These are phyloP conservation scores for Nixonia krombeini DNA, from an alignment of 1,140 invertebrate genomes.

Conservation along the genomic window DNA sequence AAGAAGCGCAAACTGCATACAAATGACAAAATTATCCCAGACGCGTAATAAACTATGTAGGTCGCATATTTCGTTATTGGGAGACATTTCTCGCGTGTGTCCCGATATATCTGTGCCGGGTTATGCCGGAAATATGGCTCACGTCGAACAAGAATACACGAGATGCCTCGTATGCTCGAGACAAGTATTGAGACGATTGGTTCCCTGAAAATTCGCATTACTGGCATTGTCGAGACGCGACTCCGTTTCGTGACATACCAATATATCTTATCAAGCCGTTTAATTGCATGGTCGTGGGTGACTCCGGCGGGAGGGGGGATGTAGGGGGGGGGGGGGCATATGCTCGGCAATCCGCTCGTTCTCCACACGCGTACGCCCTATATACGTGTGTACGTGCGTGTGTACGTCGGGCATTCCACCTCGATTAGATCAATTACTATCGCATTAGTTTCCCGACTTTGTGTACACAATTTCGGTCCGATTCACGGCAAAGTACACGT, in stretches of 20 bases:
- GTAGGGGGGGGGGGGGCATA: slow-evolving; percentile 15
- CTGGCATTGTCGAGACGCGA: slow-evolving; percentile 37
- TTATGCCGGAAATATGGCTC: slow-evolving; percentile 48
- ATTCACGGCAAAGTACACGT: background rate
- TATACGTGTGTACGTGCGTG: slow-evolving; percentile 18
- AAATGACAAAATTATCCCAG: too few species aligned
- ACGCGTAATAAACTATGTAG: slow-evolving; percentile 43
- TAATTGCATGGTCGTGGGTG: slow-evolving; percentile 38
- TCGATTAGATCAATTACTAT: slow-evolving; percentile 42
- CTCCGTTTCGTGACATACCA: slow-evolving; percentile 41
- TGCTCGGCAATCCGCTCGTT: slow-evolving; percentile 31
- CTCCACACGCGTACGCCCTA: slow-evolving; percentile 22
- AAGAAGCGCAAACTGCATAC: too few species aligned
- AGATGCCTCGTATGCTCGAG: too few species aligned
- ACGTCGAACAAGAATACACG: slow-evolving; percentile 41
- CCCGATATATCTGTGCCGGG: slow-evolving; percentile 44
- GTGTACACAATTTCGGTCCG: slow-evolving; percentile 6
- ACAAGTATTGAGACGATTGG: slow-evolving; percentile 25
- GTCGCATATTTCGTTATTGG: slow-evolving; percentile 36
- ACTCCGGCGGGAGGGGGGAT: too few species aligned
- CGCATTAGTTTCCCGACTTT: slow-evolving; percentile 31
- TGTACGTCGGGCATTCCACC: slow-evolving; percentile 32
- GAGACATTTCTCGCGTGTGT: slow-evolving; percentile 47
- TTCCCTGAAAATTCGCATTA: slow-evolving; percentile 40
- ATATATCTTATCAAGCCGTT: slow-evolving; percentile 44